Conservation (phyloP, 2,797 vertebrate genomes). For the Eulemur albifrons region DNA sequence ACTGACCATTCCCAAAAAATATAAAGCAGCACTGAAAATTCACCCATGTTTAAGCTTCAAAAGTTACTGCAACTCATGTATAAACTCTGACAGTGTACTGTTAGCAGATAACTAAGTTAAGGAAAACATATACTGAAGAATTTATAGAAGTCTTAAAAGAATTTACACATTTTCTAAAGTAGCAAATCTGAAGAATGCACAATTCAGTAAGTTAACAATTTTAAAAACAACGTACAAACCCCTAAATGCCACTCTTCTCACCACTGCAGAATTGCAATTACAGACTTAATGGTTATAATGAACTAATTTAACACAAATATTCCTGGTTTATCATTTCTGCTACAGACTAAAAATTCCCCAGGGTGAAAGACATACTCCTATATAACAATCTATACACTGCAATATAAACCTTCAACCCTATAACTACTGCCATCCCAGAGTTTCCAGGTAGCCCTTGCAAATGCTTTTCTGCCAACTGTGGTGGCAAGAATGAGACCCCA, state of each 20-base stretch:
- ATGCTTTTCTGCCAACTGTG: background rate
- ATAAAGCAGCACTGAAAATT: background rate
- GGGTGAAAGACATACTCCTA: background rate
- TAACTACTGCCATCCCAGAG: constrained; percentile 50
- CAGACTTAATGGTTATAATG: background rate
- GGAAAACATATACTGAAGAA: constrained; percentile 31
- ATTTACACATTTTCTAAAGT: constrained; percentile 5
- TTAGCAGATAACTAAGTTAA: constrained; percentile 11
- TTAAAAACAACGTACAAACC: background rate
- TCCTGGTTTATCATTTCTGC: constrained; percentile 30
- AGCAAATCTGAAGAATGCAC: background rate
- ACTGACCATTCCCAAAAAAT: background rate
- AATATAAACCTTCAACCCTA: background rate
- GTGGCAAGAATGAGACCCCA: no score
- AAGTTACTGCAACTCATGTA: constrained; percentile 17
- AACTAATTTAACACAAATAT: constrained; percentile 22
- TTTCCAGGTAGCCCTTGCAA: constrained; percentile 50
- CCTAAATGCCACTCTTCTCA: background rate
- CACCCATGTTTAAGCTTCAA: background rate
- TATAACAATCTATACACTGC: background rate
- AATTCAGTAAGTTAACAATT: background rate
- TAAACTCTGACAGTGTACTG: constrained; percentile 14
- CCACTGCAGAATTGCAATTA: background rate
- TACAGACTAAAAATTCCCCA: background rate
- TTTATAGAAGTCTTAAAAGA: constrained; percentile 39